Base-by-base conservation (phyloP, 1,140 invertebrate species). In the Caenorhabditis inopinata region DNA sequence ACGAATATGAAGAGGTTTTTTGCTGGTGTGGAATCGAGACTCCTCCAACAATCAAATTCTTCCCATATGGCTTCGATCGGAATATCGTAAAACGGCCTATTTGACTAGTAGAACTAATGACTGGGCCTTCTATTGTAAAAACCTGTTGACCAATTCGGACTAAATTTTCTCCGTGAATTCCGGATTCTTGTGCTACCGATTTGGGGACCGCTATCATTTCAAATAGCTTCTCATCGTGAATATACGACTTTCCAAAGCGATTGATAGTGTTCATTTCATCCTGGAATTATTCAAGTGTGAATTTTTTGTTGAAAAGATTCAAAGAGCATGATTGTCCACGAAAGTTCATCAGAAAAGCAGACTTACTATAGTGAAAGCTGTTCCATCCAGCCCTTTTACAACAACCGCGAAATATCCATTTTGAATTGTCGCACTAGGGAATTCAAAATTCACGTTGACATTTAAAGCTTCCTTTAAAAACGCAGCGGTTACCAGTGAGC, bases 21-120 rank as follows among this genome's bases (percentile, higher is more conserved):
- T 53, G 75, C 18, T 35, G 18, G 5, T 5, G 1, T 23, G 75
- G 75, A n/a, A 76, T 47, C 23, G 75, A 49, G 2, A 76, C 48
- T 53, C 75, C 75, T 38, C 47, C 75, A 35, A 76, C 75, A 14
- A 76, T n/a, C 14, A 76, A 25, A 23, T 32, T 23, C 16, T 38
- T 29, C 7, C 25, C 47, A 27, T 2, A 32, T 35, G 2, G 16
- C 18, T 51, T 53, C 21, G 75, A 68, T 68, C 32, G 32, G 11
- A 68, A 42, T 38, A 68, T 68, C 3, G 32, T 16, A n/a, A 76
- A 76, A 16, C 75, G 46, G 18, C 46, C 46, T n/a, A 76, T 48
- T 76, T 76, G 75, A 35, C 25, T 27, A 18, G 75, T 47, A 4
- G 45, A 48, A 11, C 32, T 53, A 27, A 76, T 76, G 45, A 38